Base-by-base conservation (phyloP, 2,797 vertebrate species). In the Muscicapa striata region DNA sequence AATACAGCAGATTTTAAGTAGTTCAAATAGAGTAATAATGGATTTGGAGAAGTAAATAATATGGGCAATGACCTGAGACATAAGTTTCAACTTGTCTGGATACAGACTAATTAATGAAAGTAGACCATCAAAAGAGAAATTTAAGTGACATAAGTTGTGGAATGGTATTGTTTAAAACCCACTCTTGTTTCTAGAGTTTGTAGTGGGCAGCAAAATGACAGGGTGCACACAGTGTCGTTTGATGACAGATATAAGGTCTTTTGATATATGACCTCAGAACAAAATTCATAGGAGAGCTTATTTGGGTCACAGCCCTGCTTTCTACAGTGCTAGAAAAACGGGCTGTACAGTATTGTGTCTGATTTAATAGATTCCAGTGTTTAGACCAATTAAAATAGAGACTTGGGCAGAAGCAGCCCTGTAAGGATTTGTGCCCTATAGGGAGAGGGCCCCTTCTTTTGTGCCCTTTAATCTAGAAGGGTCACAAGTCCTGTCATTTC, bases 141-240 rank as follows among this genome's bases (percentile, higher is more conserved):
- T 38, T 24, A 45, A n/a, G 9, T 16, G 41, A 36, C 15, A 45
- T 23, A 49, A 70, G 22, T 24, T 54, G 18, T 49, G 46, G 45
- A 78, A 79, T 4, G 16, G 5, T 41, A 23, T 32, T 54, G 8
- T 36, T 84, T 54, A 32, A 82, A 82, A 57, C 30, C 10, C 30
- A 17, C 7, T 48, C 24, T 57, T 38, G 3, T 61, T 80, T 66
- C 23, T 67, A 5, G 43, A 66, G 30, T 26, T 85, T 54, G 38
- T 24, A 43, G n/a, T 23, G 30, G 40, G 51, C 30, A 54, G 26
- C 8, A 45, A 72, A 89, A 55, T 30, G 62, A 27, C 54, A 38
- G 23, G 0, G 0, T 70, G 19, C 45, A 30, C 27, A n/a, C 36
- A 16, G 9, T 68, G 46, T 20, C 15, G 10, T 61, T 63, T 85